phyloP scores from a whole-genome alignment of 2,797 vertebrate genomes.

The Sandelia bainsii region DNA sequence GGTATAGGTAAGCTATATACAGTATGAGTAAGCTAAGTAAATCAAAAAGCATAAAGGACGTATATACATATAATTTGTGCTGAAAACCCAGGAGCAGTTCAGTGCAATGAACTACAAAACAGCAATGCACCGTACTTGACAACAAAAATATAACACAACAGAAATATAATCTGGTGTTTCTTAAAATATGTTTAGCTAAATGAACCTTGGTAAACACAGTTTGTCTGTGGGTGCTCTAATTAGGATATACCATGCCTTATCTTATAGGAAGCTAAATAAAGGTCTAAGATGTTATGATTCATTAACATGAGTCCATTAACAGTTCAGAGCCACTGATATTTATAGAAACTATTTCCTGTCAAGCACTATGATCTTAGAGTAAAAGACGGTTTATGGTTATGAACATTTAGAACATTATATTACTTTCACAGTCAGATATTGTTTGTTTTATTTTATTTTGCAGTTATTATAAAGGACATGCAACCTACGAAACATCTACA shows the following conservation, averaged over 20 bases:
- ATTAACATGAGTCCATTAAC: constrained; percentile 11
- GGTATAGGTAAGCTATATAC: no score
- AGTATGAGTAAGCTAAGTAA: no score
- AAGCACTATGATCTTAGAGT: constrained; percentile 1
- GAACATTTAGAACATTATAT: constrained; percentile 12
- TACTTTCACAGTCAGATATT: constrained; percentile 22
- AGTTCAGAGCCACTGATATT: constrained; percentile 35
- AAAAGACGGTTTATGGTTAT: constrained; percentile 17
- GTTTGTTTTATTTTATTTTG: not conserved
- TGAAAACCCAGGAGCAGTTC: no score
- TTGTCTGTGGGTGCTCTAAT: not conserved
- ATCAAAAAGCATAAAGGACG: no score
- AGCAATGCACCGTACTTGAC: no score
- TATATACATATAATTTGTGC: no score
- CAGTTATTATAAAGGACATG: not conserved
- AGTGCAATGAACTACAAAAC: no score
- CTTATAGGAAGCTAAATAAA: not conserved
- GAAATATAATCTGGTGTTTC: constrained; percentile 1
- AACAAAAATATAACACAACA: not conserved
- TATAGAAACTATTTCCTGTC: not conserved
- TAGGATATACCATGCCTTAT: not conserved
- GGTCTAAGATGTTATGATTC: constrained; percentile 18
- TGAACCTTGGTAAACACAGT: not conserved
- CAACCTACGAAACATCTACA: not conserved
- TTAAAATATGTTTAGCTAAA: not conserved